Evolutionary conservation across 2,888 invertebrate genomes (phyloP).

Genomic region (Steinernema hermaphroditum): DNA sequence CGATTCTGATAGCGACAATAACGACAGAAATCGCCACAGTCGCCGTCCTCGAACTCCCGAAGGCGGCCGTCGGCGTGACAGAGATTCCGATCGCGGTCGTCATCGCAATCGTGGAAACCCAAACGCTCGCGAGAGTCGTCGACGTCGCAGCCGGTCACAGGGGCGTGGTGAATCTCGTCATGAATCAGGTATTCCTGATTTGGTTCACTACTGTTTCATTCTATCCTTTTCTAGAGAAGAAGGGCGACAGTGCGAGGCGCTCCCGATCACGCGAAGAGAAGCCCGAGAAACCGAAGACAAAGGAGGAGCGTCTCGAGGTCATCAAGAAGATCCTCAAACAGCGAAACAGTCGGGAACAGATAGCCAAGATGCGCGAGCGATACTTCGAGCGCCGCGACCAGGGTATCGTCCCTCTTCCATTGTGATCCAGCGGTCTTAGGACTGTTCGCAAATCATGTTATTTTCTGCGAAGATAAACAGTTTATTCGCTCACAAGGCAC

Average conservation of each 20-base stretch:
- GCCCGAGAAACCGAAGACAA: background rate
- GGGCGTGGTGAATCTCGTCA: background rate
- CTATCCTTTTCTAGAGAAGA: too few species aligned
- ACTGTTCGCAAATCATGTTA: too few species aligned
- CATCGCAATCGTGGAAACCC: background rate
- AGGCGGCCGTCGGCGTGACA: background rate
- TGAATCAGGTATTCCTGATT: background rate
- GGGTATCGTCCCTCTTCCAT: conserved; percentile 25
- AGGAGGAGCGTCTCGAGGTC: conserved; percentile 34
- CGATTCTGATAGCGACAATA: background rate
- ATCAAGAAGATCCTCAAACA: conserved; percentile 36
- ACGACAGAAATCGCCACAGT: background rate
- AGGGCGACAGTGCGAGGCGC: too few species aligned
- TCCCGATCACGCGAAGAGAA: too few species aligned
- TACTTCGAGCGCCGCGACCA: conserved; percentile 39
- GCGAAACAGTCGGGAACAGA: conserved; percentile 37
- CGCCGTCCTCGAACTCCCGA: background rate
- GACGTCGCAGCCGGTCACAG: background rate
- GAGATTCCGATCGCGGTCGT: background rate
- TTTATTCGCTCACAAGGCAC: conserved; percentile 9
- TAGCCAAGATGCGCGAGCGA: conserved; percentile 38
- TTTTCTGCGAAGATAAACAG: too few species aligned
- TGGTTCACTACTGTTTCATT: too few species aligned
- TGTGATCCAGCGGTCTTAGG: too few species aligned
- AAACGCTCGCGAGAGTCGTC: background rate